phyloP scores from a whole-genome alignment of 2,888 invertebrate species.

The Catocala sponsa region DNA sequence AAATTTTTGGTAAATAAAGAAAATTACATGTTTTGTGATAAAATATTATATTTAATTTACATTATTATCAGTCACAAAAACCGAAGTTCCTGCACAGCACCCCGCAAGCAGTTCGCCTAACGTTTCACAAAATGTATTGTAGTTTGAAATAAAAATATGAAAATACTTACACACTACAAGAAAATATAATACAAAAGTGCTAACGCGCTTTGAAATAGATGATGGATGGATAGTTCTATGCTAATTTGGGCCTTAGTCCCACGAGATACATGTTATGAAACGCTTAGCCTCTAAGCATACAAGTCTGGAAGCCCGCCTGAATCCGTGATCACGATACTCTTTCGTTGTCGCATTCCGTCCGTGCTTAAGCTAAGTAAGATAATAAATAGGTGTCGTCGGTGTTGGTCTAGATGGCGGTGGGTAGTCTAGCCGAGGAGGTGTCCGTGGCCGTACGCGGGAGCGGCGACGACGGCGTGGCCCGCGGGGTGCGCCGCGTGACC shows the following conservation, averaged over 20 bases:
- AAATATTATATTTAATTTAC: slow-evolving; percentile 75
- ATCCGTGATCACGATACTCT: slow-evolving; percentile 59
- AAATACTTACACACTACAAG: slow-evolving; percentile 78
- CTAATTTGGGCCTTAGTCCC: slow-evolving; percentile 77
- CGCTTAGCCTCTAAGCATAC: slow-evolving; percentile 62
- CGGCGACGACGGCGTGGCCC: slow-evolving; percentile 67
- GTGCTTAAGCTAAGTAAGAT: slow-evolving; percentile 73
- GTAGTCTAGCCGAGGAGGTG: slow-evolving; percentile 66
- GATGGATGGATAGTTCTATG: slow-evolving; percentile 44
- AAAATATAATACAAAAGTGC: slow-evolving; percentile 84
- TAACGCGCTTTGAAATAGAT: slow-evolving; percentile 48
- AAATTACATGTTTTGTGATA: slow-evolving; percentile 61
- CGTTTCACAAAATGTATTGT: slow-evolving; percentile 84
- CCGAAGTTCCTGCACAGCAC: slow-evolving; percentile 70
- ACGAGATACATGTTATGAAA: slow-evolving; percentile 80
- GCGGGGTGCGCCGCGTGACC: slow-evolving; percentile 88
- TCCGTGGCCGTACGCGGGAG: slow-evolving; percentile 73
- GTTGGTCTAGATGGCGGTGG: slow-evolving; percentile 36
- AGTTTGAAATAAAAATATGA: slow-evolving; percentile 58
- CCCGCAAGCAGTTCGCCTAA: slow-evolving; percentile 70
- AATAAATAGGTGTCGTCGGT: slow-evolving; percentile 76
- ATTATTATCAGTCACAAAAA: slow-evolving; percentile 76
- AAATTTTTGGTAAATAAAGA: neutral
- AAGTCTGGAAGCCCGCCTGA: slow-evolving; percentile 34
- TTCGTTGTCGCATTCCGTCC: slow-evolving; percentile 75